Base-by-base conservation (phyloP, 2,797 vertebrate species). In the Novumbra hubbsi region DNA sequence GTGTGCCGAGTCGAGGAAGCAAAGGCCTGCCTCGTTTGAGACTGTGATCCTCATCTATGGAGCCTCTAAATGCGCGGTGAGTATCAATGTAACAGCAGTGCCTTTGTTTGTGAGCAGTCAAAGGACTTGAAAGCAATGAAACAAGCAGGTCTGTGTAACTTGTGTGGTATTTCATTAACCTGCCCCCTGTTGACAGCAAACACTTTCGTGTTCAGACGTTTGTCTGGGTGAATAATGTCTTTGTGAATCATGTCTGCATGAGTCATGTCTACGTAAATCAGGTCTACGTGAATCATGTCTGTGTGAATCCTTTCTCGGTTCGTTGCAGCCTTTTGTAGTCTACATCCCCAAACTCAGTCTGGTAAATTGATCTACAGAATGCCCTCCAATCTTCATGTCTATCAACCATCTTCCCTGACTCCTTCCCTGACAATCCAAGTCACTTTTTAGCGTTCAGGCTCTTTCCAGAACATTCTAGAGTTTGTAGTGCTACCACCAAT, bases 401-500 rank as follows among this genome's bases (percentile, higher is more conserved):
- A 64, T 55, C 67, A 24, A 21, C 12, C 55, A 16, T 24, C 41
- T 49, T 57, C 63, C 19, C 32, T 5, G 4, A 16, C 32, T 30
- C 38, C n/a, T 9, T 3, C 17, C 49, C 70, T 24, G 28, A 17
- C 62, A 16, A 28, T 8, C 24, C 15, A 1, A 27, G 1, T 17
- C 62, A 28, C 62, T 64, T 64, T 62, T 50, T 28, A 38, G 55
- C 41, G 2, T 45, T 45, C 11, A 6, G 41, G 41, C 70, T 70
- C 76, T 81, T 85, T 84, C 79, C 86, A 90, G 86, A 89, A 87
- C 87, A 87, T 79, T 85, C 62, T 55, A 65, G 64, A 24, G 28
- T 60, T 63, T 45, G 24, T 32, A 19, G n/a, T 24, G 55, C 24
- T 3, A 6, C 24, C 9, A 3, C 55, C 55, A n/a, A 8, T 45